Percentiles rank a stretch among this genome's conserved stretches.
These are phyloP conservation scores for Lamprotornis superbus DNA, from an alignment of 2,113 vertebrate species.

Conservation along the genomic window DNA sequence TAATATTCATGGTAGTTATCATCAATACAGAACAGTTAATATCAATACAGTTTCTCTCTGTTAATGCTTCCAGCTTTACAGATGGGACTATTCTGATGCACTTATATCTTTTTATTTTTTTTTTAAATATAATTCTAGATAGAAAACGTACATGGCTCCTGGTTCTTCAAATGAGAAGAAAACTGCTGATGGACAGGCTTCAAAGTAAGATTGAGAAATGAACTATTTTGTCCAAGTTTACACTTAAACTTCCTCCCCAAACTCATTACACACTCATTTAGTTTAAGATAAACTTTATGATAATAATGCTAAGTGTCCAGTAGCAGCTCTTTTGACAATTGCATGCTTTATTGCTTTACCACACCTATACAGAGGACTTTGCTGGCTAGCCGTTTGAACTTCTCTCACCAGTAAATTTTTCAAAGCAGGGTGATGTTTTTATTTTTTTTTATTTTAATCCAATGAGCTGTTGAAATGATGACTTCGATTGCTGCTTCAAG, in stretches of 20 bases:
- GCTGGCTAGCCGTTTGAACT: background rate
- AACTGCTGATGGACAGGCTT: background rate
- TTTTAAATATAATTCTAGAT: background rate
- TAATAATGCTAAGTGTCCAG: background rate
- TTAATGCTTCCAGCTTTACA: background rate
- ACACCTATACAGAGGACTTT: background rate
- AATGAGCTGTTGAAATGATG: background rate
- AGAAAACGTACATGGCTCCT: constrained; percentile 49
- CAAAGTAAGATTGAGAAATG: constrained; percentile 55
- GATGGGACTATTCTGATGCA: background rate
- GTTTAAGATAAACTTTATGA: background rate
- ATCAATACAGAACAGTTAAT: background rate
- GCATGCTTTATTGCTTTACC: background rate
- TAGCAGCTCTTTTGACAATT: background rate
- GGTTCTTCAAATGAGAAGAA: constrained; percentile 20
- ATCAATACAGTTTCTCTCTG: background rate
- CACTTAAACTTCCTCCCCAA: background rate
- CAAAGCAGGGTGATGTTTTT: background rate
- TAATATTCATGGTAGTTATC: background rate
- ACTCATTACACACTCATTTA: background rate
- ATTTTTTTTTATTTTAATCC: background rate
- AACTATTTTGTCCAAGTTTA: background rate
- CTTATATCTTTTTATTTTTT: background rate
- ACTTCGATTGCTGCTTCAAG: background rate
- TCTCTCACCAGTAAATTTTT: background rate